Base-by-base conservation (phyloP, 2,113 vertebrate genomes). In the Alouatta palliata region DNA sequence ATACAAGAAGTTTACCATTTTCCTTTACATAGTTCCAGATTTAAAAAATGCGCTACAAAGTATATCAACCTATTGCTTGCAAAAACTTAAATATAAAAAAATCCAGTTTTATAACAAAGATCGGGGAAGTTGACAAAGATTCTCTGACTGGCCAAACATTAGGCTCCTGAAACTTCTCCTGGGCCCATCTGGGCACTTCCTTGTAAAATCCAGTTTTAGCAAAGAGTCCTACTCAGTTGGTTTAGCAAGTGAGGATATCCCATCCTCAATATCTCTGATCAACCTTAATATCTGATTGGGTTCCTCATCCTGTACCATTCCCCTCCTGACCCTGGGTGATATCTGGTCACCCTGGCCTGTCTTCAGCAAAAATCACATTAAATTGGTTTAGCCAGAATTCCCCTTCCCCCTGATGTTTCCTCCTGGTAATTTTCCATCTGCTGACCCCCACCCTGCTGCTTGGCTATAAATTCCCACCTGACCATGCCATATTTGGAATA, bases 31-130 rank as follows among this genome's bases (percentile, higher is more conserved):
- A 61, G 54, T 75, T 77, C 43, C 19, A 87, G 58, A 84, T 68
- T 95, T 89, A 37, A 16, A 6, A 92, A 92, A 70, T 27, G 35
- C 27, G 23, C 58, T 81, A 30, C 9, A 54, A 70, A 73, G 6
- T 5, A 81, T 73, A 54, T 86, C 70, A 92, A 43, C 16, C 32
- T 37, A 80, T 71, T 80, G 70, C 5, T 61, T 85, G 13, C 40
- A 84, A 87, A 45, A 88, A 49, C n/a, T 71, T 64, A 85, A 76
- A 96, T 32, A 47, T 49, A 27, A 75, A 90, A 77, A 86, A 76
- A 76, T 45, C 23, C 4, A 77, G 19, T 40, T 91, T 95, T 35
- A 79, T 83, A 83, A 45, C 43, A 77, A 91, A 91, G n/a, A 47
- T 61, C 92, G 54, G 32, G n/a, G 35, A 95, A 54, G n/a, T 37